phyloP scores from a whole-genome alignment of 2,113 vertebrate genomes.

The Mohoua ochrocephala region DNA sequence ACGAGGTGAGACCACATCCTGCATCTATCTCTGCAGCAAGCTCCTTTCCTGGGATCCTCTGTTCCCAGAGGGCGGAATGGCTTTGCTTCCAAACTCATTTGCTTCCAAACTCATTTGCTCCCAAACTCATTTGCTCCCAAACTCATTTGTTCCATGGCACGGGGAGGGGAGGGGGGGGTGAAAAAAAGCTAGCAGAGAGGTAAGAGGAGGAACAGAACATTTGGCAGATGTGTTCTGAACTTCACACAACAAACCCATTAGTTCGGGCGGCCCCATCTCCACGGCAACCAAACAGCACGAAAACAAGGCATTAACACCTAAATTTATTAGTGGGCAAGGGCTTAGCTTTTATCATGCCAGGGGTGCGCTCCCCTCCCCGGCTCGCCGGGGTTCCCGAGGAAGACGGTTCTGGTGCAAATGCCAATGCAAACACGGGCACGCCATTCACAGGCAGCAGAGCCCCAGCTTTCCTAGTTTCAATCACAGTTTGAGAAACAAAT shows the following conservation, averaged over 20 bases:
- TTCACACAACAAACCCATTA: slow-evolving; percentile 58
- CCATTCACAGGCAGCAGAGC: neutral
- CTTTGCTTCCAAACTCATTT: neutral
- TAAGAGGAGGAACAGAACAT: neutral
- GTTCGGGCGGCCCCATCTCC: slow-evolving; percentile 30
- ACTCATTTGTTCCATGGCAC: neutral
- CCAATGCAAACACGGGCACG: neutral
- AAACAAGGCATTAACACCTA: slow-evolving; percentile 40
- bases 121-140: neutral
- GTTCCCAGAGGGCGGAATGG: too few relatives aligned
- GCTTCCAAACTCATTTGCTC: neutral
- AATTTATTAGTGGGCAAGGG: slow-evolving; percentile 18
- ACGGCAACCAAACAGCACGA: slow-evolving; percentile 62
- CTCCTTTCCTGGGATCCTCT: neutral
- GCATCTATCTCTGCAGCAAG: neutral
- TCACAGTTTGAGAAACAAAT: neutral
- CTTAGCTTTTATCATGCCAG: neutral
- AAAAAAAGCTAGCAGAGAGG: neutral
- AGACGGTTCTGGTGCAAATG: neutral
- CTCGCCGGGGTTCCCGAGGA: neutral
- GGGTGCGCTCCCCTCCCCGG: neutral
- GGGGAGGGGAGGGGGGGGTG: rapidly evolving
- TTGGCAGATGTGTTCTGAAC: slow-evolving; percentile 13
- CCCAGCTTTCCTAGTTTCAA: neutral
- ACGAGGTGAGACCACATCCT: neutral